These are phyloP conservation scores for Plecturocebus donacophilus DNA, from an alignment of 2,113 vertebrate genomes.

Conservation along the genomic window DNA sequence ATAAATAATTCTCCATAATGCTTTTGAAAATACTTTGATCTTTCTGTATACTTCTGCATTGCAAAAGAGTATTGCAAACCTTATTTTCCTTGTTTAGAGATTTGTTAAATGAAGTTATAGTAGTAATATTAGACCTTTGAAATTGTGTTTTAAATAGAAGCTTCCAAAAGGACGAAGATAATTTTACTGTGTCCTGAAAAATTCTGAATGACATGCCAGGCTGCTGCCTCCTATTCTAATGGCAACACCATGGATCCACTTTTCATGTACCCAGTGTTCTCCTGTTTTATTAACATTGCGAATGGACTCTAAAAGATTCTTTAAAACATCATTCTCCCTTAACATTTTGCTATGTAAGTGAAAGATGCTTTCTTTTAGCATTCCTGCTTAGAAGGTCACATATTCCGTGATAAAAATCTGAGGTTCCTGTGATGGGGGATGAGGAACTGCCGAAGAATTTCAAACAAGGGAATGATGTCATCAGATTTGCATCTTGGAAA, in stretches of 20 bases:
- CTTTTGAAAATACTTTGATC: slow-evolving; percentile 65
- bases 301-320: slow-evolving; percentile 24
- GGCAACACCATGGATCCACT: neutral
- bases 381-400: neutral
- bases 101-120: neutral
- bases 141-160: neutral
- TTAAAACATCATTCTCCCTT: neutral
- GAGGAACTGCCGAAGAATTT: neutral
- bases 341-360: neutral
- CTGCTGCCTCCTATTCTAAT: neutral
- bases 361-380: neutral
- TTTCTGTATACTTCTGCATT: neutral
- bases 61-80: neutral
- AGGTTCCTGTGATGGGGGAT: neutral
- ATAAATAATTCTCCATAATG: slow-evolving; percentile 53
- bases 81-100: neutral
- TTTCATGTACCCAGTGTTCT: neutral
- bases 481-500: neutral
- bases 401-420: neutral
- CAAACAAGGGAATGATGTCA: neutral
- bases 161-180: neutral
- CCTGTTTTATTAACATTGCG: neutral
- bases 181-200: neutral
- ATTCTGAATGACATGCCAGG: neutral
- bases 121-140: neutral